These are phyloP conservation scores for Melanotaenia boesemani DNA, from an alignment of 2,797 vertebrate genomes.

Conservation along the genomic window DNA sequence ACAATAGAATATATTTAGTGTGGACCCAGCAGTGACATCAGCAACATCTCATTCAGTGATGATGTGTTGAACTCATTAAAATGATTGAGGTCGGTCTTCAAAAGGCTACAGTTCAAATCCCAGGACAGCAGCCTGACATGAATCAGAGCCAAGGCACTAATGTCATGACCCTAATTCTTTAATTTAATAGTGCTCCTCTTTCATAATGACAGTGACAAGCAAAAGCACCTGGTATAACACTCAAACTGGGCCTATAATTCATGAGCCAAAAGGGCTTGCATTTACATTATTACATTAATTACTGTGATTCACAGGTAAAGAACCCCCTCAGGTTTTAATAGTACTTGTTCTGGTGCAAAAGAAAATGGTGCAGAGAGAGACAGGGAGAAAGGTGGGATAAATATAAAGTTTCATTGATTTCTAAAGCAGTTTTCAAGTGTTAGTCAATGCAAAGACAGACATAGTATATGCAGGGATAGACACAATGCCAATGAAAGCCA, in stretches of 20 bases:
- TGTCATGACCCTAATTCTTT: constrained; percentile 70
- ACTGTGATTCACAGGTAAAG: constrained; percentile 40
- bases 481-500: constrained; percentile 28
- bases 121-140: constrained; percentile 56
- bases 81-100: constrained; percentile 77
- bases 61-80: constrained; percentile 76
- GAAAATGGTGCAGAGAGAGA: neutral
- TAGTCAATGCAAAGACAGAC: constrained; percentile 18
- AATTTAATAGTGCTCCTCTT: constrained; percentile 63
- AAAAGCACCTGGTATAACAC: constrained; percentile 42
- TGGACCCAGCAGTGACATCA: constrained; percentile 64
- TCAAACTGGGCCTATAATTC: constrained; percentile 49
- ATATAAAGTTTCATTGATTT: constrained; percentile 34
- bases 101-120: constrained; percentile 73
- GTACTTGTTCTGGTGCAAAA: constrained; percentile 17
- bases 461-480: constrained; percentile 5
- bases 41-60: constrained; percentile 66
- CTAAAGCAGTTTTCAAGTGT: constrained; percentile 4
- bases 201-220: constrained; percentile 66
- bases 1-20: constrained; percentile 74
- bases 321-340: constrained; percentile 23
- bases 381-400: constrained; percentile 18
- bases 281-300: constrained; percentile 55
- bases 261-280: constrained; percentile 42
- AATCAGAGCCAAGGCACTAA: constrained; percentile 61